Percentiles rank a stretch among this genome's conserved stretches.
Evolutionary conservation across 2,113 vertebrate species (phyloP).

Genomic region (Catharus minimus): DNA sequence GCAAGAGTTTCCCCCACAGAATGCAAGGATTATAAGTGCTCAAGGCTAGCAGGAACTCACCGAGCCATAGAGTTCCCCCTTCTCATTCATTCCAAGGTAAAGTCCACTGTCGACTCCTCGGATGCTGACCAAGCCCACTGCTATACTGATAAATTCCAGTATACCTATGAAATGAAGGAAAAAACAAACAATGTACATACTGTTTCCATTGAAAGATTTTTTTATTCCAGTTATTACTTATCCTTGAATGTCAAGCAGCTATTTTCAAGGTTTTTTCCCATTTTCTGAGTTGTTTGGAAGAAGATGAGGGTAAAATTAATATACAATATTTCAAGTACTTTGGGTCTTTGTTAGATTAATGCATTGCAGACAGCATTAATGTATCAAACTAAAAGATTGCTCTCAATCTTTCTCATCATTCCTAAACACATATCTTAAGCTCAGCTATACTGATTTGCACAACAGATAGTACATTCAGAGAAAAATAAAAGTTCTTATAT

Average conservation of each 20-base stretch:
- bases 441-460: background rate
- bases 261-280: background rate
- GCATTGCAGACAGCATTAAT: background rate
- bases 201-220: background rate
- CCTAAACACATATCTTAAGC: background rate
- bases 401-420: background rate
- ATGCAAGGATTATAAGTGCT: background rate
- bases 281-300: background rate
- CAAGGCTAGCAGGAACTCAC: constrained; percentile 78
- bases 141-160: constrained; percentile 98
- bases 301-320: background rate
- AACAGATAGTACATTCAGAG: background rate
- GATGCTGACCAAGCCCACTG: constrained; percentile 97
- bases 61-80: constrained; percentile 93
- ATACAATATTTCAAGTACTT: background rate
- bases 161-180: constrained; percentile 81
- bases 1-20: background rate
- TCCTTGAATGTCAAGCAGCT: background rate
- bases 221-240: background rate
- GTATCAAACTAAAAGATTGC: background rate
- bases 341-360: background rate
- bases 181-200: constrained; percentile 30
- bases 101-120: constrained; percentile 97
- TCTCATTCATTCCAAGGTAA: constrained; percentile 96
- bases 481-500: background rate